Evolutionary conservation across 2,797 vertebrate species (phyloP).

Genomic region (Geotrypetes seraphini): DNA sequence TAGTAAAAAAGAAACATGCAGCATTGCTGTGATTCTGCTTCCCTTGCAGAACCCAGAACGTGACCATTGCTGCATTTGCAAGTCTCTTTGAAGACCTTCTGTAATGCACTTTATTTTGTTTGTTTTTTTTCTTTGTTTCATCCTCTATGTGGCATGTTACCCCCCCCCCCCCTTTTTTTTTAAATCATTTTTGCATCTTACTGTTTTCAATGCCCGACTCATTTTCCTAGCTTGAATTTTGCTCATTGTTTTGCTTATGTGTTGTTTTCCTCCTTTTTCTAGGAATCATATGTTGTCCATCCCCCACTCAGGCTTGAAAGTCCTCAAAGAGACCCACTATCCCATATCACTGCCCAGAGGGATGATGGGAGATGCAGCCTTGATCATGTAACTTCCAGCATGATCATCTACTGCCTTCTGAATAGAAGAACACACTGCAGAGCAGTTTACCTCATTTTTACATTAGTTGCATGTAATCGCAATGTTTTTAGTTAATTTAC

Average conservation of each 20-base stretch:
- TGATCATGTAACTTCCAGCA: constrained; percentile 93
- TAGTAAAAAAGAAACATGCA: constrained; percentile 39
- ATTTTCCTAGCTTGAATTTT: constrained; percentile 72
- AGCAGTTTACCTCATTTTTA: constrained; percentile 80
- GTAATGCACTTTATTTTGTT: constrained; percentile 38
- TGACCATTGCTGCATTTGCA: constrained; percentile 38
- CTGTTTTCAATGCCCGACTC: constrained; percentile 62
- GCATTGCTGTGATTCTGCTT: constrained; percentile 54
- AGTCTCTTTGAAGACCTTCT: constrained; percentile 72
- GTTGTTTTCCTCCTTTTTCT: constrained; percentile 99
- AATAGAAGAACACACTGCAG: constrained; percentile 84
- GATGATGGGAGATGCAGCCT: constrained; percentile 87
- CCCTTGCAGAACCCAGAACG: constrained; percentile 42
- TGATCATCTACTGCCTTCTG: constrained; percentile 93
- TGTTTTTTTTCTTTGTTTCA: constrained; percentile 45
- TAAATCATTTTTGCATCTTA: constrained; percentile 52
- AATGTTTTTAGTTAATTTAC: constrained; percentile 52
- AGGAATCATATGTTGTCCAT: constrained; percentile 99
- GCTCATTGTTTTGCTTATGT: constrained; percentile 89
- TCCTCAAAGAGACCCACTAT: constrained; percentile 99
- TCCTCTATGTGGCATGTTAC: constrained; percentile 48
- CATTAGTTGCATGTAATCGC: constrained; percentile 69
- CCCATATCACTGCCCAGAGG: constrained; percentile 93
- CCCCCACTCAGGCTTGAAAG: constrained; percentile 99
- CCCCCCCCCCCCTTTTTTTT: constrained; percentile 5